Percentiles rank a stretch among this genome's conserved stretches.
Evolutionary conservation across 2,888 invertebrate species (phyloP).

Genomic region (Pammene fasciana): DNA sequence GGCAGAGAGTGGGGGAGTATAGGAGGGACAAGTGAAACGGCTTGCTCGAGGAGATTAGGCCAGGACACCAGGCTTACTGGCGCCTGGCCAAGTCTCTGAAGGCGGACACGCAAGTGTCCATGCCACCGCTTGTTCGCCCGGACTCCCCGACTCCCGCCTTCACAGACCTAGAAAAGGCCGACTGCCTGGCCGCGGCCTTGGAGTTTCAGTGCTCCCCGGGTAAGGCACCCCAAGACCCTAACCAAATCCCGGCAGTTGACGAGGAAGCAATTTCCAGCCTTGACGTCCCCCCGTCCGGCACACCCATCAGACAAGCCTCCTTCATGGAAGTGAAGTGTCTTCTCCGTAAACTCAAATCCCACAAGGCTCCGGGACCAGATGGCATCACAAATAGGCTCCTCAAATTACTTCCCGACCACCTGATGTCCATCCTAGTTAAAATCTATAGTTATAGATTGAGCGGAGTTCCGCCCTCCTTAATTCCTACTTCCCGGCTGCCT

Average conservation of each 20-base stretch:
- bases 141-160: background rate
- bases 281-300: background rate
- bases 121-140: background rate
- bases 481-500: background rate
- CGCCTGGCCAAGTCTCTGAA: background rate
- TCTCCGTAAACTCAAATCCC: conserved; percentile 19
- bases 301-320: background rate
- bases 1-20: background rate
- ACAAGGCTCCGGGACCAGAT: no score
- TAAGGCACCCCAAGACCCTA: no score
- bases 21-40: background rate
- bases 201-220: background rate
- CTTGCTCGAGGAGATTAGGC: background rate
- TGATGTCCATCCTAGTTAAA: no score
- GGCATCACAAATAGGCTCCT: no score
- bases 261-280: background rate
- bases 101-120: background rate
- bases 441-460: no score
- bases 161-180: background rate
- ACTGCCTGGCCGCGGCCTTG: background rate
- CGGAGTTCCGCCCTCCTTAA: no score
- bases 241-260: background rate
- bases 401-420: no score
- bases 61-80: background rate
- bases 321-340: background rate